These are phyloP conservation scores for Yponomeuta plumbellus DNA, from an alignment of 2,888 invertebrate species.

Conservation along the genomic window DNA sequence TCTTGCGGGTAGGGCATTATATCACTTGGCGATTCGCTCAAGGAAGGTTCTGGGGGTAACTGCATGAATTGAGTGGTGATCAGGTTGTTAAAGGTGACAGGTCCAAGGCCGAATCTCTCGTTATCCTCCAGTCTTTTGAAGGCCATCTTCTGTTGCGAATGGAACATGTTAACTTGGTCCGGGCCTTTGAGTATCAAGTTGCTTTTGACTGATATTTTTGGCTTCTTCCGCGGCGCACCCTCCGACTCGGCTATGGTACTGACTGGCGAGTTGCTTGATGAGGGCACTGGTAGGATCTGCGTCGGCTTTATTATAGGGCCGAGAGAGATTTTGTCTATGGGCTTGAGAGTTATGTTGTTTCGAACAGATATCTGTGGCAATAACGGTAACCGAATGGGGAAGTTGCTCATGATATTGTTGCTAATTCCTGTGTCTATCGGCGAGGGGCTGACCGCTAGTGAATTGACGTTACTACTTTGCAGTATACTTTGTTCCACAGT, in stretches of 20 bases:
- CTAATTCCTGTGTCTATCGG: constrained; percentile 43
- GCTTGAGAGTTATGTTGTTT: constrained; percentile 59
- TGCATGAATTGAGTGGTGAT: constrained; percentile 70
- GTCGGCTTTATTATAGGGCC: constrained; percentile 63
- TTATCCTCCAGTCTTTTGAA: constrained; percentile 62
- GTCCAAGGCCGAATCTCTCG: constrained; percentile 58
- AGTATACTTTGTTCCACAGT: constrained; percentile 51
- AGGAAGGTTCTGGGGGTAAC: constrained; percentile 52
- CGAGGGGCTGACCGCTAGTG: constrained; percentile 49
- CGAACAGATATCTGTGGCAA: constrained; percentile 48
- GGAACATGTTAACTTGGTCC: constrained; percentile 68
- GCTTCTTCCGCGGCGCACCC: constrained; percentile 61
- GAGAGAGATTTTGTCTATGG: constrained; percentile 56
- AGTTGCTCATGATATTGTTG: constrained; percentile 64
- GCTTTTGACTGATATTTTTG: constrained; percentile 72
- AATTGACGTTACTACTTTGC: constrained; percentile 47
- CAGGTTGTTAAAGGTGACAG: constrained; percentile 66
- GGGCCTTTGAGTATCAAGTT: constrained; percentile 70
- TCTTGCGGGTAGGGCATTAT: constrained; percentile 58
- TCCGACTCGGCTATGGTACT: constrained; percentile 45
- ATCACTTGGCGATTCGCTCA: constrained; percentile 55
- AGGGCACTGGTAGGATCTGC: constrained; percentile 62
- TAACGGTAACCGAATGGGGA: constrained; percentile 58
- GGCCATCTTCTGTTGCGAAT: constrained; percentile 70
- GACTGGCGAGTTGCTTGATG: constrained; percentile 59